These are phyloP conservation scores for Limnodromus scolopaceus DNA, from an alignment of 2,797 vertebrate genomes.

Conservation along the genomic window DNA sequence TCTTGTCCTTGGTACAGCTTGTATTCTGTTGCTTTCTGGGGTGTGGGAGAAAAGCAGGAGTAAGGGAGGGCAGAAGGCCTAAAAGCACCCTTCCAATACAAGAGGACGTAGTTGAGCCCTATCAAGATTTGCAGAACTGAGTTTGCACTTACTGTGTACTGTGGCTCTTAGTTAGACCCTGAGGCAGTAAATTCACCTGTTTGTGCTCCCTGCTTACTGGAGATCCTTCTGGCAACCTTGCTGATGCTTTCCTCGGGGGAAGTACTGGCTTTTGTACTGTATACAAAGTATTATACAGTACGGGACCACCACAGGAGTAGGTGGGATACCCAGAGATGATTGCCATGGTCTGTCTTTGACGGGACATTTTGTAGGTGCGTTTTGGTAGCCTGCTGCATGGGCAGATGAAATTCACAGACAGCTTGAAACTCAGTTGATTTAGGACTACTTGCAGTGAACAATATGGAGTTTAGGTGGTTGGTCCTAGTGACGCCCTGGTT, in stretches of 20 bases:
- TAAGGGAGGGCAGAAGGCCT: neutral
- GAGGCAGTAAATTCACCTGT: neutral
- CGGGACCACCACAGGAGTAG: neutral
- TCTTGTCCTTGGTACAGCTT: neutral
- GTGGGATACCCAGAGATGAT: neutral
- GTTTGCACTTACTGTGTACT: neutral
- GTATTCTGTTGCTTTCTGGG: neutral
- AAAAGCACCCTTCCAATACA: rapidly evolving
- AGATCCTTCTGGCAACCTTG: neutral
- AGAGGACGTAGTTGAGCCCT: neutral
- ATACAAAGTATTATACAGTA: neutral
- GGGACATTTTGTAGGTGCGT: neutral
- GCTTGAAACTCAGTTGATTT: neutral
- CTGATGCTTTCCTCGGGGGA: neutral
- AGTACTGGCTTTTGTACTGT: neutral
- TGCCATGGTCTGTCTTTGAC: neutral
- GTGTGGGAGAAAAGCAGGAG: neutral
- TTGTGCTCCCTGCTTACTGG: neutral
- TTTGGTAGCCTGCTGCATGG: neutral
- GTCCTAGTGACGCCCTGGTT: neutral
- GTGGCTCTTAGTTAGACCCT: neutral
- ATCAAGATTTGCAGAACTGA: neutral
- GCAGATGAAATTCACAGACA: neutral
- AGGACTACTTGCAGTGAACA: neutral
- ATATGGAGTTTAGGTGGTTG: neutral